A percentile compares a stretch with the other conserved stretches of the same genome.
phyloP scores from a whole-genome alignment of 2,113 vertebrate genomes.

The Grallaria varia region DNA sequence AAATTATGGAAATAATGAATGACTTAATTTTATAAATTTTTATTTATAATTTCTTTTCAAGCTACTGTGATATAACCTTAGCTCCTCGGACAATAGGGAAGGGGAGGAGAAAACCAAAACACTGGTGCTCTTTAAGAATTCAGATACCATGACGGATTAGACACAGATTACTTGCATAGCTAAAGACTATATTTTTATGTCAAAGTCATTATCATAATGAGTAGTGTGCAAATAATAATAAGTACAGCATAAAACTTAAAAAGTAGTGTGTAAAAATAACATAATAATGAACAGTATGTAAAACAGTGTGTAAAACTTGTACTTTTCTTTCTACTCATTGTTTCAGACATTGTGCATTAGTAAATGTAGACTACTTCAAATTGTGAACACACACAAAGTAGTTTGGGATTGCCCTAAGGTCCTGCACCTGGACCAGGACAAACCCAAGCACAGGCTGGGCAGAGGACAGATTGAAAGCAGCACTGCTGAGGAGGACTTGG shows the following conservation, averaged over 20 bases:
- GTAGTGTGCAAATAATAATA: background rate
- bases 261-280: background rate
- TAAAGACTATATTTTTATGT: background rate
- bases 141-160: background rate
- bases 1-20: background rate
- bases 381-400: background rate
- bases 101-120: background rate
- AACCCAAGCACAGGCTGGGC: background rate
- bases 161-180: background rate
- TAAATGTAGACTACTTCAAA: background rate
- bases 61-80: background rate
- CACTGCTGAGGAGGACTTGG: fast-evolving
- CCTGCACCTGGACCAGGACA: background rate
- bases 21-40: background rate
- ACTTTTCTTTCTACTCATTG: fast-evolving
- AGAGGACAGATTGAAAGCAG: background rate
- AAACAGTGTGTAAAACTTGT: background rate
- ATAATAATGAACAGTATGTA: background rate
- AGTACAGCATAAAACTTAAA: no score
- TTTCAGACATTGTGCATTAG: background rate
- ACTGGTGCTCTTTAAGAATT: background rate
- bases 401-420: background rate
- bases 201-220: background rate
- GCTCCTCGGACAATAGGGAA: background rate
- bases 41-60: background rate